Base-by-base conservation (phyloP, 2,113 vertebrate species). In the Oreochromis spilurus region DNA sequence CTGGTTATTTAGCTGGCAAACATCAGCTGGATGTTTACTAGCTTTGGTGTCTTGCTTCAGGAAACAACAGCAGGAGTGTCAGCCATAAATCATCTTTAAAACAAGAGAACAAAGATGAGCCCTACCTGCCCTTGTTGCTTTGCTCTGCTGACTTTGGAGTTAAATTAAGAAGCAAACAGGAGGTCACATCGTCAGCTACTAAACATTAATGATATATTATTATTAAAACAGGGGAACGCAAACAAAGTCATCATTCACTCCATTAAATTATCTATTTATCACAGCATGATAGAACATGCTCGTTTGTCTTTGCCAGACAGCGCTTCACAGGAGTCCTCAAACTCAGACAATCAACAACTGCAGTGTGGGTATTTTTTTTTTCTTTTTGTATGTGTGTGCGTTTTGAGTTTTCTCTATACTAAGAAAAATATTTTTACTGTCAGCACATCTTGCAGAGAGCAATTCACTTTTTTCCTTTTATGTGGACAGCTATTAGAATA, bases 11-110 rank as follows among this genome's bases (percentile, higher is more conserved):
- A 84, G 53, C 21, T 82, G 43, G 65, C n/a, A 70, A 70, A 70
- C 16, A 72, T 88, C 81, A 77, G 86, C 24, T 90, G 88, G 81
- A 70, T 82, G 48, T 88, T 88, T 72, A 84, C 65, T 54, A 6
- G 31, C n/a, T 11, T 11, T 43, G 26, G 17, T 62, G 88, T 45
- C 21, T 84, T 48, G 84, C 82, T 77, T 50, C 17, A 50, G 52
- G 81, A 19, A 45, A 5, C 24, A 36, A 53, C 40, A 84, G 62
- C 84, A 57, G 50, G 38, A 55, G 9, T 38, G 36, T 80, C 34
- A 43, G n/a, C 45, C 70, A 45, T 85, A 75, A 75, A 83, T 81
- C 62, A 88, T 34, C 5, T 84, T 43, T 79, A 11, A 86, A 70
- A 17, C 10, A 7, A 54, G 8, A 65, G 62, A 75, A 21, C 19